Evolutionary conservation across 1,140 invertebrate genomes (phyloP).

Genomic region (Choristoneura fumiferana): DNA sequence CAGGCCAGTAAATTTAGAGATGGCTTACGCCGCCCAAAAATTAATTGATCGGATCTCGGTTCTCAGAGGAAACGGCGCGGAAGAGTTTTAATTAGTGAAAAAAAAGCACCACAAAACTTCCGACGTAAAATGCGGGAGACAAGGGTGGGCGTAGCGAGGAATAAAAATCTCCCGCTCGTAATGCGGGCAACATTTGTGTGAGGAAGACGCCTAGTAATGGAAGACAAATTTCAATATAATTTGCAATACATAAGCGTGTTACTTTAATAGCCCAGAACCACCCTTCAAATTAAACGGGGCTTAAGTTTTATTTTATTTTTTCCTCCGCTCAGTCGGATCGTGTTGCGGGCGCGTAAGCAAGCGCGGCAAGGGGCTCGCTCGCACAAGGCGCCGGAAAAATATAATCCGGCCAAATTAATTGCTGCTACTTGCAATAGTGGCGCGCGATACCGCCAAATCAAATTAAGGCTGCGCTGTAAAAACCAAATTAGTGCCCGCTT

Average conservation of each 20-base stretch:
- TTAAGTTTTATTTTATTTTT: conserved; percentile 79
- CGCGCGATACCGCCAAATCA: conserved; percentile 78
- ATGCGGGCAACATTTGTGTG: conserved; percentile 77
- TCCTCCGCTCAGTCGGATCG: conserved; percentile 57
- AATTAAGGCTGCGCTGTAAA: conserved; percentile 79
- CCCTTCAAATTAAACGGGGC: conserved; percentile 80
- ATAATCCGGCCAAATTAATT: conserved; percentile 79
- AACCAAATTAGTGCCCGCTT: conserved; percentile 80
- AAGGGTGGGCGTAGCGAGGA: conserved; percentile 71
- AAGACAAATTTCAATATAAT: conserved; percentile 80
- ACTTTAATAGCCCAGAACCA: conserved; percentile 80
- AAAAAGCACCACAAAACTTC: conserved; percentile 73
- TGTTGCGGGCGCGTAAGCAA: conserved; percentile 44
- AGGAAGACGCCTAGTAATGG: conserved; percentile 76
- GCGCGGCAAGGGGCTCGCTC: conserved; percentile 39
- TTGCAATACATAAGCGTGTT: conserved; percentile 80
- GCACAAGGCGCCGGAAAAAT: conserved; percentile 69
- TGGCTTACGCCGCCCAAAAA: conserved; percentile 71
- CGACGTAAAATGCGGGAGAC: conserved; percentile 75
- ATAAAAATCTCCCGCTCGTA: conserved; percentile 75
- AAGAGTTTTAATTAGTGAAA: conserved; percentile 79
- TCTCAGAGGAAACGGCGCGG: conserved; percentile 73
- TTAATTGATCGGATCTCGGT: conserved; percentile 78
- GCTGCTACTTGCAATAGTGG: conserved; percentile 73
- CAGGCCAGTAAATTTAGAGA: conserved; percentile 67